Evolutionary conservation across 2,797 vertebrate species (phyloP), one percentile per base, ranked within the genome.

Genomic region (Dendrocincla tyrannina): DNA sequence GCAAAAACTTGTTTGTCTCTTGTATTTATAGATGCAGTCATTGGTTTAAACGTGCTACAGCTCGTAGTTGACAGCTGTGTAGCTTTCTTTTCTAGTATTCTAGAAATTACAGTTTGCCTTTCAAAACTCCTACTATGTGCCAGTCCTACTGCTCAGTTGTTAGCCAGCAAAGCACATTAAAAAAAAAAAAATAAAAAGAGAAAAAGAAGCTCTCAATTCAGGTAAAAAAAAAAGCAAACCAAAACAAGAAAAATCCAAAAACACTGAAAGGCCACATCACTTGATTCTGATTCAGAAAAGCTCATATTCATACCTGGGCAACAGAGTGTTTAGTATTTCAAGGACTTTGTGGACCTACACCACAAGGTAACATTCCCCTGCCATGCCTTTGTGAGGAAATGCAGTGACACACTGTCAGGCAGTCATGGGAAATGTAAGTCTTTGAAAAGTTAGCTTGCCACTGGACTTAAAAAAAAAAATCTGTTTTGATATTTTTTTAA

Each of bases 31-130:
- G 35, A 56, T 37, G 25, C 3, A 7, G 68, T 42, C 53, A 50
- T 5, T 83, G 49, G 20, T 62, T 85, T 83, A 81, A 68, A 91
- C 22, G 47, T 17, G 16, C 17, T 69, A 30, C 66, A 44, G 76
- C 39, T 95, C 14, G 59, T 33, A 75, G 46, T 55, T 67, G 64
- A 92, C 79, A 92, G 52, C 33, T 67, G 30, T 25, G 63, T 59
- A 56, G 33, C 13, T 76, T 91, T 92, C 47, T 69, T 89, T 86
- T 69, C 66, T 53, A 66, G 30, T 63, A 44, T 69, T 86, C 63
- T 88, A 87, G 66, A 90, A 79, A 86, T 76, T 81, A 66, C 77
- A 63, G 49, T 74, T 83, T 93, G 78, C 64, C 30, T 94, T 85
- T 70, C 83, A 93, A 39, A 89, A 75, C 58, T 78, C 55, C 52